These are phyloP conservation scores for Malacoctenus gilli DNA, from an alignment of 2,797 vertebrate genomes.

Conservation along the genomic window DNA sequence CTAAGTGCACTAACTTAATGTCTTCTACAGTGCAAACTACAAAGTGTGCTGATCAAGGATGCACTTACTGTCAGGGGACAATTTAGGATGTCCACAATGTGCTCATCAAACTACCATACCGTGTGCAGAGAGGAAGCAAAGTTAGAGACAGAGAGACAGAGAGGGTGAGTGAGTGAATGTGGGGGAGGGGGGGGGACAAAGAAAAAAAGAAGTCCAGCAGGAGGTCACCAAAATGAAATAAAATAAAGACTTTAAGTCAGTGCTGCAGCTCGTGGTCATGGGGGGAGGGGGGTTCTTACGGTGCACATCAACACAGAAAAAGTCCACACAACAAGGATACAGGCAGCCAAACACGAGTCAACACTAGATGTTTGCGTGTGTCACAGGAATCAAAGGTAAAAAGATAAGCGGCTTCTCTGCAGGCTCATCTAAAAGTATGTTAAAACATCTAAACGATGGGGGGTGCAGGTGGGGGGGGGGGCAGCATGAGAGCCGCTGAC, in stretches of 20 bases:
- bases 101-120: constrained; percentile 82
- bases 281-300: not conserved
- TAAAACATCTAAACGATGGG: not conserved
- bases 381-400: constrained; percentile 2
- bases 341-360: not conserved
- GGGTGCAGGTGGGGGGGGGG: constrained; percentile 7
- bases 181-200: constrained; percentile 1
- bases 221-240: too few species aligned
- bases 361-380: too few species aligned
- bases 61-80: constrained; percentile 91
- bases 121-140: constrained; percentile 73
- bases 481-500: not conserved
- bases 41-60: constrained; percentile 72
- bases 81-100: constrained; percentile 86
- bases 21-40: constrained; percentile 70
- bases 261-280: constrained; percentile 34
- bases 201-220: constrained; percentile 32
- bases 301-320: constrained; percentile 6
- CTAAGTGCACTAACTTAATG: constrained; percentile 57
- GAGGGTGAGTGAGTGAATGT: constrained; percentile 67
- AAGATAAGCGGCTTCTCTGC: constrained; percentile 14
- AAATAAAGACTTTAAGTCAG: constrained; percentile 40
- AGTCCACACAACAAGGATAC: constrained; percentile 8
- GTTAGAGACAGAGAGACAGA: constrained; percentile 77
- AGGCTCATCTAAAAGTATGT: not conserved